Base-by-base conservation (phyloP, 2,888 invertebrate species). In the Lucinisca nassula region DNA sequence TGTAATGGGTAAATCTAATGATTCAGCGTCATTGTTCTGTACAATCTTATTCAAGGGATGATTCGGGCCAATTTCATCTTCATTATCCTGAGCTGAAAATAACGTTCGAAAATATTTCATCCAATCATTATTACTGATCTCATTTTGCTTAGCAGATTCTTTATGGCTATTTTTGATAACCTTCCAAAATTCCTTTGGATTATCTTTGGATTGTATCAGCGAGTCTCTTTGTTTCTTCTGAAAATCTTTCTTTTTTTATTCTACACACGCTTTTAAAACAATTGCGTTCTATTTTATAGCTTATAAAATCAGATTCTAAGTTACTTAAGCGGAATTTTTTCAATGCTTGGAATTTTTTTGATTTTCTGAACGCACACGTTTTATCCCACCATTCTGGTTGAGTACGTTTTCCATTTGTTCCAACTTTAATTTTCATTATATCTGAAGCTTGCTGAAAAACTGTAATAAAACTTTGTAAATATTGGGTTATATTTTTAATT, bases 341-440 rank as follows among this genome's bases (percentile, higher is more conserved):
- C 4, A 61, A 17, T 6, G 61, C 61, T 17, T 27, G 17, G 2
- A 12, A 12, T 27, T 61, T 61, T 30, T 30, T 61, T 3, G 30
- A 4, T 61, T 61, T 61, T 4, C 27, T 61, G n/a, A 27, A 24
- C 3, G 61, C 3, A 27, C 61, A 61, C 2, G 3, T 61, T 27
- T 30, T 24, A 30, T 61, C 61, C 61, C 61, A 61, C 61, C 61
- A 61, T 61, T 61, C 61, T 27, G 61, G 61, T 30, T 61, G 61
- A 27, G n/a, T n/a, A n/a, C 30, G 27, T 3, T 61, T 27, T 6
- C 4, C 4, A 12, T 30, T 27, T 30, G 3, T 6, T 4, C 2
- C 2, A 61, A 30, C 24, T 1, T 8, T 30, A 6, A 21, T 61
- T 61, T 61, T 61, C 30, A 61, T 30, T 27, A 17, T 27, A 12